These are phyloP conservation scores for Probaryconus sp. DNA, from an alignment of 1,140 invertebrate species.

Conservation along the genomic window DNA sequence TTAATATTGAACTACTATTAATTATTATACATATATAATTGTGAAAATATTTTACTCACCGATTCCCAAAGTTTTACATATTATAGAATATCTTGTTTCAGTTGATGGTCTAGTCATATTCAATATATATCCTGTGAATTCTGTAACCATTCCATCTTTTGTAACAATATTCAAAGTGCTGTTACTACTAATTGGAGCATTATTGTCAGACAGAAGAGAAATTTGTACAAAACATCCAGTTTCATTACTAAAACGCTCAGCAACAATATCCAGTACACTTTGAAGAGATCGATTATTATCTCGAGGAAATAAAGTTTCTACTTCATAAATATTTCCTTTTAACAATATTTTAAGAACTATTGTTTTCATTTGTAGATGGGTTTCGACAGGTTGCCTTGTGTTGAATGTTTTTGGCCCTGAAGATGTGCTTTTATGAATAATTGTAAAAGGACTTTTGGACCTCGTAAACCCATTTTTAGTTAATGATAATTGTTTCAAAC, in stretches of 20 bases:
- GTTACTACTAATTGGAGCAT: slow-evolving; percentile 31
- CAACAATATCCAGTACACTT: slow-evolving; percentile 43
- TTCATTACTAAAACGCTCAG: slow-evolving; percentile 61
- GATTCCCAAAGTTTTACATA: slow-evolving; percentile 61
- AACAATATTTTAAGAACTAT: slow-evolving; percentile 63
- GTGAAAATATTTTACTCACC: slow-evolving; percentile 50
- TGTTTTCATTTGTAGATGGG: background rate
- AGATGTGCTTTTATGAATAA: background rate
- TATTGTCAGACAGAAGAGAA: slow-evolving; percentile 55
- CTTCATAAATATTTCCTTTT: slow-evolving; percentile 57
- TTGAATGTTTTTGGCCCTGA: no score
- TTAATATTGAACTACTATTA: background rate
- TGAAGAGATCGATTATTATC: slow-evolving; percentile 48
- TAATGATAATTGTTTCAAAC: slow-evolving; percentile 57
- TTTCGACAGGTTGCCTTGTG: background rate
- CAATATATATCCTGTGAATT: slow-evolving; percentile 61
- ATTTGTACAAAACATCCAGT: slow-evolving; percentile 64
- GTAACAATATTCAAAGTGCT: slow-evolving; percentile 49
- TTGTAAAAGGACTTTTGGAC: slow-evolving; percentile 5
- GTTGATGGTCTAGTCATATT: slow-evolving; percentile 64
- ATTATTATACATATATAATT: slow-evolving; percentile 4
- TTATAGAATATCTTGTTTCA: slow-evolving; percentile 66
- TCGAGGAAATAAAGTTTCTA: slow-evolving; percentile 61
- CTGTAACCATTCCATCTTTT: slow-evolving; percentile 35
- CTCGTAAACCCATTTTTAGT: slow-evolving; percentile 64